Conservation (phyloP, 2,113 vertebrate species). For the Chaenocephalus aceratus region DNA sequence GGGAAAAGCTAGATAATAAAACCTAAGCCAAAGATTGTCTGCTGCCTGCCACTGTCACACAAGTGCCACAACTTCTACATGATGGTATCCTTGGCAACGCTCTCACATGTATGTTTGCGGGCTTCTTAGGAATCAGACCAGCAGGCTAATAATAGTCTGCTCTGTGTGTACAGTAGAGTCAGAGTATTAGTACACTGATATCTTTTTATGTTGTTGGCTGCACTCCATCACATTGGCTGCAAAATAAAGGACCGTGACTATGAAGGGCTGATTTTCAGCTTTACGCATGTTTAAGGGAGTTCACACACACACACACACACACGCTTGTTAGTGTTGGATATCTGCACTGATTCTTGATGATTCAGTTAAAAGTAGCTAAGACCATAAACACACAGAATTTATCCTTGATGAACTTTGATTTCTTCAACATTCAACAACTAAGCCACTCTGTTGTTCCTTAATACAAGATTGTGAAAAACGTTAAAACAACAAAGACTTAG, state of each 20-base stretch:
- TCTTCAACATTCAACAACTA: neutral
- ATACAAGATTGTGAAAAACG: neutral
- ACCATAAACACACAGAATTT: neutral
- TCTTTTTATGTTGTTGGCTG: neutral
- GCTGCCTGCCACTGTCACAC: neutral
- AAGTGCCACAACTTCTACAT: neutral
- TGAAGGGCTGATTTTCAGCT: neutral
- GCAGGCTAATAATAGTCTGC: slow-evolving; percentile 28
- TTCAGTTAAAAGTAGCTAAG: neutral
- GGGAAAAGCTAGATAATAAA: neutral
- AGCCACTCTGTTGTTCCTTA: neutral
- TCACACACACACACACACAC: neutral
- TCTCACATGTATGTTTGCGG: slow-evolving; percentile 10
- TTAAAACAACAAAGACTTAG: neutral
- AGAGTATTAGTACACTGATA: neutral
- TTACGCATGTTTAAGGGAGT: neutral
- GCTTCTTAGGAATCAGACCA: slow-evolving; percentile 11
- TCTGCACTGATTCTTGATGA: neutral
- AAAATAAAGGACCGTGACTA: neutral
- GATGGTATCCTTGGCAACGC: slow-evolving; percentile 25
- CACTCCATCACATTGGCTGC: neutral
- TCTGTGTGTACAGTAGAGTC: slow-evolving; percentile 13
- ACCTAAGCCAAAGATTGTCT: neutral
- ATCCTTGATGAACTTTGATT: neutral
- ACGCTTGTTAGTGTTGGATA: neutral